A percentile compares a stretch with the other conserved stretches of the same genome.
These are phyloP conservation scores for Eucriotettix oculatus DNA, from an alignment of 2,888 invertebrate species.

Conservation along the genomic window DNA sequence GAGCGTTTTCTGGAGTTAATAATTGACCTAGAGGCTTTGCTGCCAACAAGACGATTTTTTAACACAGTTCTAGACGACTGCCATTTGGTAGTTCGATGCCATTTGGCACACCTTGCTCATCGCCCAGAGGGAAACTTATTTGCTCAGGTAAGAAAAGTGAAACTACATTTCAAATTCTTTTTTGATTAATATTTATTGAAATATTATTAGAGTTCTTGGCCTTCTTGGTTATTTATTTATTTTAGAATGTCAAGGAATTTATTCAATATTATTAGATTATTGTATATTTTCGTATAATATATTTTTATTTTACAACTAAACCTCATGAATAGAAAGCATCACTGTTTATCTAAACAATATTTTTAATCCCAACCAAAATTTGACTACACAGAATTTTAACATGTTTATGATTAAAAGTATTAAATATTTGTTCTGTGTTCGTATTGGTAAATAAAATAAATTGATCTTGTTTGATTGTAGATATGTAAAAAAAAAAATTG, in stretches of 20 bases:
- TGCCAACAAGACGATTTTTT: constrained; percentile 92
- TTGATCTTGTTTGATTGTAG: too few relatives aligned
- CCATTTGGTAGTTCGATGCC: constrained; percentile 81
- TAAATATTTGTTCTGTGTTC: too few relatives aligned
- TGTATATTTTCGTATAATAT: too few relatives aligned
- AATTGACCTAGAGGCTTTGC: constrained; percentile 86
- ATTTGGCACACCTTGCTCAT: constrained; percentile 55
- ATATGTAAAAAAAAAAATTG: too few relatives aligned
- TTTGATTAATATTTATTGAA: neutral
- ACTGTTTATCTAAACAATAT: too few relatives aligned
- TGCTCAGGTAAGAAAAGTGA: constrained; percentile 51
- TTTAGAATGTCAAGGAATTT: neutral
- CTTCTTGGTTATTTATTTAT: neutral
- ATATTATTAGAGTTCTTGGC: neutral
- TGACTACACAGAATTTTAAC: too few relatives aligned
- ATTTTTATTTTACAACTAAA: too few relatives aligned
- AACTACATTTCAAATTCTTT: neutral
- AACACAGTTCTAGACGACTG: constrained; percentile 91
- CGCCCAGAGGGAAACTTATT: constrained; percentile 80
- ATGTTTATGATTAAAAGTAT: too few relatives aligned
- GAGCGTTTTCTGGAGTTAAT: constrained; percentile 91
- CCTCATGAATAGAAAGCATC: too few relatives aligned
- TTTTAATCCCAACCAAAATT: too few relatives aligned
- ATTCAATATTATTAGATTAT: too few relatives aligned
- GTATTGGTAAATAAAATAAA: too few relatives aligned